phyloP scores from a whole-genome alignment of 1,140 invertebrate genomes.

The Pseudomyrmex cubaensis region DNA sequence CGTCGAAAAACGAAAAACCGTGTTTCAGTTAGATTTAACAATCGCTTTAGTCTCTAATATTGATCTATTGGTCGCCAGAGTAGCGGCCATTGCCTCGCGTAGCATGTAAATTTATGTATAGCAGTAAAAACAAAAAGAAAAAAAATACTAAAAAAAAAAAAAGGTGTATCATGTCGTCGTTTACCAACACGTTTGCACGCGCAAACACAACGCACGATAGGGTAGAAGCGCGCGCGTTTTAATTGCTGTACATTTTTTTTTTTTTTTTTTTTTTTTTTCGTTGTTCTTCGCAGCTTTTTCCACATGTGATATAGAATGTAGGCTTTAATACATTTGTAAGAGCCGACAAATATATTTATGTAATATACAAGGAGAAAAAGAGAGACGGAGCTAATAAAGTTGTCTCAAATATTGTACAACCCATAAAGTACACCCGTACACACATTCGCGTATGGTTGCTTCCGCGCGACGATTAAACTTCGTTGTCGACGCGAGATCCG shows the following conservation, averaged over 20 bases:
- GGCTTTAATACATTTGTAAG: conserved; percentile 53
- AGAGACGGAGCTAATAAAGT: conserved; percentile 30
- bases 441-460: not conserved
- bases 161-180: conserved; percentile 1
- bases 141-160: not conserved
- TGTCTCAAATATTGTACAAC: conserved; percentile 24
- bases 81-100: conserved; percentile 23
- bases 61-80: conserved; percentile 37
- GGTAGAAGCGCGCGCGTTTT: conserved; percentile 10
- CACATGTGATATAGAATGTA: conserved; percentile 71
- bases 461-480: conserved; percentile 7
- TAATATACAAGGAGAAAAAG: conserved; percentile 31
- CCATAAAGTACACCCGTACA: not conserved
- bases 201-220: conserved; percentile 17
- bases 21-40: conserved; percentile 49
- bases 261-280: not conserved
- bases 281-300: conserved; percentile 69
- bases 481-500: conserved; percentile 29
- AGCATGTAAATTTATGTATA: conserved; percentile 54
- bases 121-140: conserved; percentile 46
- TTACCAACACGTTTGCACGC: conserved; percentile 34
- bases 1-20: not conserved
- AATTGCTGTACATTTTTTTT: conserved; percentile 39
- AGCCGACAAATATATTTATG: conserved; percentile 58
- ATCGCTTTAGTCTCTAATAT: conserved; percentile 55